Evolutionary conservation across 2,888 invertebrate species (phyloP).

Genomic region (Thereva unica): DNA sequence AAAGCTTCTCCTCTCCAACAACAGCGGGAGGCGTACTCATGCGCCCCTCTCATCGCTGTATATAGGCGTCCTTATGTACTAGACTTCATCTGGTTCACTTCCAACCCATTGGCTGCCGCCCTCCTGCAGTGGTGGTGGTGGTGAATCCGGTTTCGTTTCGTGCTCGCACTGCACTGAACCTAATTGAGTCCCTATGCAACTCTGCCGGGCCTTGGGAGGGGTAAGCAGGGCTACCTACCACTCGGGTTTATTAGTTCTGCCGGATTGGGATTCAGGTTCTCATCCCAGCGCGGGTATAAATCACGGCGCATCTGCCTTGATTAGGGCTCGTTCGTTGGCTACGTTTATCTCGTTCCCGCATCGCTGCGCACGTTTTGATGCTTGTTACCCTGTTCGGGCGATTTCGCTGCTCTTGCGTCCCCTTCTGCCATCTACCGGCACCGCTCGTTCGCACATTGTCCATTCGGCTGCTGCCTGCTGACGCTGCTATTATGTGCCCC

Average conservation of each 20-base stretch:
- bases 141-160: neutral
- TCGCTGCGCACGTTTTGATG: constrained; percentile 28
- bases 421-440: no score
- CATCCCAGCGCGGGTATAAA: constrained; percentile 18
- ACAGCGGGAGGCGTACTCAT: constrained; percentile 2
- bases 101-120: constrained; percentile 9
- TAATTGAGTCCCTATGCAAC: constrained; percentile 4
- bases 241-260: constrained; percentile 14
- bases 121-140: neutral
- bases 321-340: constrained; percentile 28
- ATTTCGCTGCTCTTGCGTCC: neutral
- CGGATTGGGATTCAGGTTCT: constrained; percentile 5
- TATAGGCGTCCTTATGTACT: constrained; percentile 18
- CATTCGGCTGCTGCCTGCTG: no score
- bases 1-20: constrained; percentile 9
- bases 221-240: constrained; percentile 12
- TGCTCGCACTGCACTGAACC: neutral
- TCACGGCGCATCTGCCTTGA: constrained; percentile 35
- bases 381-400: neutral
- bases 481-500: constrained; percentile 11
- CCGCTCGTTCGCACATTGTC: no score
- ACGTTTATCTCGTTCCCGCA: constrained; percentile 34
- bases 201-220: neutral
- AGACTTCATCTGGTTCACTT: neutral
- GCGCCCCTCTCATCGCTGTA: neutral